Evolutionary conservation across 2,113 vertebrate species (phyloP).

Genomic region (Ammodramus savannarum): DNA sequence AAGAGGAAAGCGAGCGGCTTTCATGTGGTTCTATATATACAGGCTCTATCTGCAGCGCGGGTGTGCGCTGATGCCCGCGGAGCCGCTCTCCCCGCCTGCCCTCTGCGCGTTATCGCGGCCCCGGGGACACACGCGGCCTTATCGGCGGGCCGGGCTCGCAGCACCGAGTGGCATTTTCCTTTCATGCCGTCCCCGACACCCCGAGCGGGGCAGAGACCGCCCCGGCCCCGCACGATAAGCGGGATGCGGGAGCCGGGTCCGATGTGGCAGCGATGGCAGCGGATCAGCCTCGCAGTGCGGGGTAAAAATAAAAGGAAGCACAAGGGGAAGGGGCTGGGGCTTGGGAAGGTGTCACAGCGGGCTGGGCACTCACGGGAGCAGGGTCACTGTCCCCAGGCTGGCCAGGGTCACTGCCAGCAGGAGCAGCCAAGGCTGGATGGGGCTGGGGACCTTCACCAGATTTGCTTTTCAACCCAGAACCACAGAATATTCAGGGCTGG

Average conservation of each 20-base stretch:
- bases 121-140: slow-evolving; percentile 50
- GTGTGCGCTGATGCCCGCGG: slow-evolving; percentile 67
- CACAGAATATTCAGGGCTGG: rapidly evolving
- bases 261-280: not conserved
- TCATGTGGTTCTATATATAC: slow-evolving; percentile 75
- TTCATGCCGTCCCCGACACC: slow-evolving; percentile 63
- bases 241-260: not conserved
- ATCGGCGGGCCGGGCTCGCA: slow-evolving; percentile 64
- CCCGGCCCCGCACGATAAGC: slow-evolving; percentile 4
- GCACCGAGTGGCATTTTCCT: slow-evolving; percentile 63
- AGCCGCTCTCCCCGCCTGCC: slow-evolving; percentile 70
- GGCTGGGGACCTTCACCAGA: rapidly evolving
- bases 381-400: not conserved
- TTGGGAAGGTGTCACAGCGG: not conserved
- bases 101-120: slow-evolving; percentile 59
- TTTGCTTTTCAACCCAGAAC: not conserved
- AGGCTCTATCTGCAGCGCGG: slow-evolving; percentile 34
- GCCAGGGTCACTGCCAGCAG: not conserved
- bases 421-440: not conserved
- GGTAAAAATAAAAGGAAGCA: slow-evolving; percentile 32
- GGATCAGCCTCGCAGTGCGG: not conserved
- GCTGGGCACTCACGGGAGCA: rapidly evolving
- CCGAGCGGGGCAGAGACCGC: not conserved
- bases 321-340: not conserved
- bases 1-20: slow-evolving; percentile 52